Conservation (phyloP, 2,113 vertebrate species). For the Dasyprocta punctata region DNA sequence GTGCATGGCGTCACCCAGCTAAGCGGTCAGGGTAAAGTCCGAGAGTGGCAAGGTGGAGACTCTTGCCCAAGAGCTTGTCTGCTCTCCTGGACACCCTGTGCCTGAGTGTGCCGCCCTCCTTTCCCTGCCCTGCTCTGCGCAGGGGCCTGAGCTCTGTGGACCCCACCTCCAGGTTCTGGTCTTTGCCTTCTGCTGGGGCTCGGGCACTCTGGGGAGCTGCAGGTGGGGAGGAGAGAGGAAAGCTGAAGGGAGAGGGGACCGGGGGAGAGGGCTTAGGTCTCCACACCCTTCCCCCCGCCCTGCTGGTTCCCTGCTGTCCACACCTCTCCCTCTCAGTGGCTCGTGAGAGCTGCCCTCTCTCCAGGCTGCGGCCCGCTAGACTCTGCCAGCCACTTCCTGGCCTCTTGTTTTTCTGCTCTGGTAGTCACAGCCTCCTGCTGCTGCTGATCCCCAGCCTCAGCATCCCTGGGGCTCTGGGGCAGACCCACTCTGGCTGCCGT, state of each 20-base stretch:
- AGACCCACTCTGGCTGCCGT: background rate
- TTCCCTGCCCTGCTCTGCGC: background rate
- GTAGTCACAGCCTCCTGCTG: background rate
- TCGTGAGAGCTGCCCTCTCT: background rate
- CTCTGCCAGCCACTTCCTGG: background rate
- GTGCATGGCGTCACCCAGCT: background rate
- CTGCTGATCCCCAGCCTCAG: background rate
- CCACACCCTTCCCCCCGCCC: background rate
- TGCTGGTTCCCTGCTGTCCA: background rate
- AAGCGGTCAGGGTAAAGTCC: background rate
- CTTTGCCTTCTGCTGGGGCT: background rate
- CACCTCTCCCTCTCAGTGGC: background rate
- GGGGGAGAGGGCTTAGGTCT: background rate
- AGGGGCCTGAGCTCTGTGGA: background rate
- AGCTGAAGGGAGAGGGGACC: too few species aligned
- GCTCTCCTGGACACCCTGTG: fast-evolving
- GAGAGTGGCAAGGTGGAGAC: background rate
- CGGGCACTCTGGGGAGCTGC: background rate
- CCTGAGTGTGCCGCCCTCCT: too few species aligned
- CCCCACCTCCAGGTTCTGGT: background rate
- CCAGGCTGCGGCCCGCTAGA: background rate
- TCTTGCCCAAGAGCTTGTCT: background rate
- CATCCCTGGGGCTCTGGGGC: background rate
- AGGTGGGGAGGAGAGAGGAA: background rate
- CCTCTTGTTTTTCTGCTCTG: background rate